Percentiles rank a stretch among this genome's conserved stretches.
Conservation (phyloP, 2,888 invertebrate species). For the Heliconius sara region DNA sequence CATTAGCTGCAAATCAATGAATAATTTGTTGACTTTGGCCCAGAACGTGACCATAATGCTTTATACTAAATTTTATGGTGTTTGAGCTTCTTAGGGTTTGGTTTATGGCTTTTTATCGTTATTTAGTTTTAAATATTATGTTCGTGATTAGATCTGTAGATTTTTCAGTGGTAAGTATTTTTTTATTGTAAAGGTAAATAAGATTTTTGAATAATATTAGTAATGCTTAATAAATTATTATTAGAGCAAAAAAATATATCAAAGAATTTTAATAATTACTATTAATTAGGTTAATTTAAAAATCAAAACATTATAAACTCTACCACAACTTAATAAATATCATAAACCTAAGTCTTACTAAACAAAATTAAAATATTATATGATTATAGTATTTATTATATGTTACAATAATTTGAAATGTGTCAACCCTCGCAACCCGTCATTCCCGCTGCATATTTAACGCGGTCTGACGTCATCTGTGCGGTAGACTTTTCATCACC, state of each 20-base stretch:
- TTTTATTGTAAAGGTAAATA: not conserved
- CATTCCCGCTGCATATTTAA: conserved; percentile 66
- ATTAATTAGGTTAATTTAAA: no score
- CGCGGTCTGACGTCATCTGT: conserved; percentile 71
- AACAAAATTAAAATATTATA: not conserved
- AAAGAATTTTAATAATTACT: no score
- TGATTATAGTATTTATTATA: not conserved
- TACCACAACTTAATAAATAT: not conserved
- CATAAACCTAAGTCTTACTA: no score
- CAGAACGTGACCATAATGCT: conserved; percentile 44
- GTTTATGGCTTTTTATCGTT: conserved; percentile 19
- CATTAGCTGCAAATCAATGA: conserved; percentile 69
- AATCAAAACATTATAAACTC: not conserved
- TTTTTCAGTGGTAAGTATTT: not conserved
- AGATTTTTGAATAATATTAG: no score
- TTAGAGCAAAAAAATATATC: no score
- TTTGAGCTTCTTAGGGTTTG: conserved; percentile 22
- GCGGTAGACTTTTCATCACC: conserved; percentile 49
- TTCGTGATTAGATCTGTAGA: not conserved
- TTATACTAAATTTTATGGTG: conserved; percentile 40
- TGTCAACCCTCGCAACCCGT: conserved; percentile 58
- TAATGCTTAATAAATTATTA: no score
- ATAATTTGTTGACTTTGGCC: conserved; percentile 59
- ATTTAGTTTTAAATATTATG: conserved; percentile 20
- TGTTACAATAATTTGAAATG: conserved; percentile 20